Conservation (phyloP, 2,113 vertebrate genomes). For the Nannobrachium achirus region DNA sequence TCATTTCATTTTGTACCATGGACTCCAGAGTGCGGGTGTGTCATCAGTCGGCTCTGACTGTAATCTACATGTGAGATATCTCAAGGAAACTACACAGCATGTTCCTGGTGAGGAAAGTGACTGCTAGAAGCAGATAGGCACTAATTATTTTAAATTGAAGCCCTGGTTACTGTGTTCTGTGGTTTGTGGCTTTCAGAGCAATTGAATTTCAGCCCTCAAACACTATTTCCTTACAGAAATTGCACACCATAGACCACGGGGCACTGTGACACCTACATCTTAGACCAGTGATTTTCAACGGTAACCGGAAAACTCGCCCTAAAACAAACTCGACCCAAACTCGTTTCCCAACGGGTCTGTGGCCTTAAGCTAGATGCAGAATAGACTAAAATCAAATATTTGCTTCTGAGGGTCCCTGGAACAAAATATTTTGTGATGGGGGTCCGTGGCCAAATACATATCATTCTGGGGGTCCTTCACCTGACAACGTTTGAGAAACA, state of each 20-base stretch:
- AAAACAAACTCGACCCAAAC: too few relatives aligned
- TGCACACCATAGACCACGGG: constrained; percentile 10
- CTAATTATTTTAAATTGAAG: constrained; percentile 47
- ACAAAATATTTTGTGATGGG: too few relatives aligned
- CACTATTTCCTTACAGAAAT: constrained; percentile 37
- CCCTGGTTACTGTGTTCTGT: constrained; percentile 20
- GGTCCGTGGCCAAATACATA: too few relatives aligned
- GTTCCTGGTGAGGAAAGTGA: constrained; percentile 38
- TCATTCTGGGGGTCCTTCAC: too few relatives aligned
- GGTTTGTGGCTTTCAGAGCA: constrained; percentile 26
- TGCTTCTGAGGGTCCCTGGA: too few relatives aligned
- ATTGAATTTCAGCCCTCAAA: constrained; percentile 45
- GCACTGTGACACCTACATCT: constrained; percentile 36
- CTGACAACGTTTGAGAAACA: too few relatives aligned
- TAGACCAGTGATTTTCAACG: background rate
- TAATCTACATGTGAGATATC: constrained; percentile 24
- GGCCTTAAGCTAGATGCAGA: too few relatives aligned
- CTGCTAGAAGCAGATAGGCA: constrained; percentile 27
- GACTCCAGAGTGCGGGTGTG: constrained; percentile 8
- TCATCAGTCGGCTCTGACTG: constrained; percentile 32
- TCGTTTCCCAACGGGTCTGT: too few relatives aligned
- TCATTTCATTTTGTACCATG: background rate
- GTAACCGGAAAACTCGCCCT: too few relatives aligned
- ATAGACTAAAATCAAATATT: too few relatives aligned
- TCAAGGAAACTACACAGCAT: constrained; percentile 38